These are phyloP conservation scores for Notiomystis cincta DNA, from an alignment of 2,113 vertebrate species.

Conservation along the genomic window DNA sequence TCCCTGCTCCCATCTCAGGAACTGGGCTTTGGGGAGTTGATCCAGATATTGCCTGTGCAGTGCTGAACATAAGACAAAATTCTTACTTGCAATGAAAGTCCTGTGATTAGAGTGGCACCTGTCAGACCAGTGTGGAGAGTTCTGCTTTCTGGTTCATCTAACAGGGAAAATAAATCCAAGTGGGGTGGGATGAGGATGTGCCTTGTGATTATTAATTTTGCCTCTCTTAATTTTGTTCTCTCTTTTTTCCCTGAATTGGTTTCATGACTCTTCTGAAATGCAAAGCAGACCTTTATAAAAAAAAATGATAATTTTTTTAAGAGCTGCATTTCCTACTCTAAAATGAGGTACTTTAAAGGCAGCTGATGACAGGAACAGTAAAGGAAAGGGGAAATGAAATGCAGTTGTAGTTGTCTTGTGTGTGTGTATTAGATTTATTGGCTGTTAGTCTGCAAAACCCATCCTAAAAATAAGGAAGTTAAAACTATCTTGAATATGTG, in stretches of 20 bases:
- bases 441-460: neutral
- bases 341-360: neutral
- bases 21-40: neutral
- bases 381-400: neutral
- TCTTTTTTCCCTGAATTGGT: neutral
- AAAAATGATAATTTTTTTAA: neutral
- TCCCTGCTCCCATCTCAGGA: neutral
- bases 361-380: neutral
- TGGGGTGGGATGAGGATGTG: neutral
- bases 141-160: neutral
- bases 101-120: neutral
- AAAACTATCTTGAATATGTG: neutral
- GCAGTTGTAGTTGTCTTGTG: neutral
- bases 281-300: neutral
- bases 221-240: neutral
- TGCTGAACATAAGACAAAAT: neutral
- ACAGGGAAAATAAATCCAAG: neutral
- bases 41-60: neutral
- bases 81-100: neutral
- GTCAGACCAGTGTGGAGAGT: neutral
- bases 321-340: neutral
- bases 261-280: neutral
- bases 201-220: neutral
- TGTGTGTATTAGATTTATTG: neutral
- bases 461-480: neutral